These are phyloP conservation scores for Apodemus speciosus DNA, from an alignment of 2,113 vertebrate genomes.

Conservation along the genomic window DNA sequence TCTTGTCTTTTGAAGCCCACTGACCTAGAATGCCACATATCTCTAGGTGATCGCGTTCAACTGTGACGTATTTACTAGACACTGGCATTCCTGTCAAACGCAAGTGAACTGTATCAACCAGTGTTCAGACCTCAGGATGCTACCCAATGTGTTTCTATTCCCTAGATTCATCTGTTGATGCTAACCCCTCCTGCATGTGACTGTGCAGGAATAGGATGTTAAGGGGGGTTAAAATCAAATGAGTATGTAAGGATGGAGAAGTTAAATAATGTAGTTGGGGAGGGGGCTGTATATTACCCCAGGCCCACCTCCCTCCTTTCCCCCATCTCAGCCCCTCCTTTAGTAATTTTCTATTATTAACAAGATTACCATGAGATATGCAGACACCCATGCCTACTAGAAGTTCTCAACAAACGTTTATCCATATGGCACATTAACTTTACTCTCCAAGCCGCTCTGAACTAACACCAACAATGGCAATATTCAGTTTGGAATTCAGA, in stretches of 20 bases:
- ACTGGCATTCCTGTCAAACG: background rate
- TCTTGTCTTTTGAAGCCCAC: background rate
- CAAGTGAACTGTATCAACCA: background rate
- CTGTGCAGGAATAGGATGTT: background rate
- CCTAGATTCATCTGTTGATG: background rate
- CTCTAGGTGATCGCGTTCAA: background rate
- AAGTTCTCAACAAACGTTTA: background rate
- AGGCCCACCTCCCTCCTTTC: background rate
- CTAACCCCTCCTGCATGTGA: background rate
- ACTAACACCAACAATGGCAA: background rate
- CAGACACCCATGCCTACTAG: background rate
- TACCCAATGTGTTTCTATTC: background rate
- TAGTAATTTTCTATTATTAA: background rate
- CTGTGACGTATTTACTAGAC: background rate
- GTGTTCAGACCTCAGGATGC: background rate
- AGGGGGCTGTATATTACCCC: background rate
- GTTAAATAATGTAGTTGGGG: background rate
- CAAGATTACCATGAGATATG: background rate
- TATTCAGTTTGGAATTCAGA: background rate
- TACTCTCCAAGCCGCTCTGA: background rate
- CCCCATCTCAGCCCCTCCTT: background rate
- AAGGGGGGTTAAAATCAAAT: background rate
- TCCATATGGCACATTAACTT: background rate
- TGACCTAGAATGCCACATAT: background rate
- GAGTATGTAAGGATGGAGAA: background rate